phyloP scores from a whole-genome alignment of 92 coral and sea anemone genomes.

The Phymanthus crucifer region DNA sequence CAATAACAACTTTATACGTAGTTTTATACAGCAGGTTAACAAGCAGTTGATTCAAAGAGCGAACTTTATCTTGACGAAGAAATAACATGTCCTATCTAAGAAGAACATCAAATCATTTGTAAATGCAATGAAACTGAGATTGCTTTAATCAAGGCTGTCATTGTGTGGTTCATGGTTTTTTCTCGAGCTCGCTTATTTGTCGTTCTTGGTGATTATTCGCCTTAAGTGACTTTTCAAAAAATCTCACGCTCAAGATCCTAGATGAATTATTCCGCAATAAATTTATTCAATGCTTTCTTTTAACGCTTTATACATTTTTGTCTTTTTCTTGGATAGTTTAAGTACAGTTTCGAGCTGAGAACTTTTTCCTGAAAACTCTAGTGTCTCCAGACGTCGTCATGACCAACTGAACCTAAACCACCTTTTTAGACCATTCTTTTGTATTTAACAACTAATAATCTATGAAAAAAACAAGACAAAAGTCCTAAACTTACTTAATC shows the following conservation, averaged over 20 bases:
- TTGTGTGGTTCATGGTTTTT: constrained; percentile 38
- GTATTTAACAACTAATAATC: constrained; percentile 20
- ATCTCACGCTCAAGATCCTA: neutral
- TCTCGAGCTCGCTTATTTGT: neutral
- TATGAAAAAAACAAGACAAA: neutral
- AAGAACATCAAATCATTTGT: constrained; percentile 23
- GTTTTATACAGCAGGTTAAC: constrained; percentile 21
- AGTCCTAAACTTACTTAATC: constrained; percentile 26
- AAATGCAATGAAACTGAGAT: constrained; percentile 30
- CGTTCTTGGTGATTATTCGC: neutral
- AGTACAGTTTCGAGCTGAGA: neutral
- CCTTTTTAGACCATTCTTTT: constrained; percentile 9
- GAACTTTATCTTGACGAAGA: constrained; percentile 12
- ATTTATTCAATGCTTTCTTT: neutral
- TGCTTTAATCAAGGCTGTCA: constrained; percentile 15
- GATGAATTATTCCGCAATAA: neutral
- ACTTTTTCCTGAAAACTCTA: constrained; percentile 3
- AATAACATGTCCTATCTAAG: constrained; percentile 21
- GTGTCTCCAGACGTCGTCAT: neutral
- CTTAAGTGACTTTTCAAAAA: neutral
- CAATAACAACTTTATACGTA: constrained; percentile 35
- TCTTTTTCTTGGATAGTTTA: neutral
- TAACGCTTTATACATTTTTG: neutral
- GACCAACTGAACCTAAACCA: constrained; percentile 16
- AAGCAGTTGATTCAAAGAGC: constrained; percentile 19